These are phyloP conservation scores for Leucosticte australis DNA, from an alignment of 2,113 vertebrate genomes.

Conservation along the genomic window DNA sequence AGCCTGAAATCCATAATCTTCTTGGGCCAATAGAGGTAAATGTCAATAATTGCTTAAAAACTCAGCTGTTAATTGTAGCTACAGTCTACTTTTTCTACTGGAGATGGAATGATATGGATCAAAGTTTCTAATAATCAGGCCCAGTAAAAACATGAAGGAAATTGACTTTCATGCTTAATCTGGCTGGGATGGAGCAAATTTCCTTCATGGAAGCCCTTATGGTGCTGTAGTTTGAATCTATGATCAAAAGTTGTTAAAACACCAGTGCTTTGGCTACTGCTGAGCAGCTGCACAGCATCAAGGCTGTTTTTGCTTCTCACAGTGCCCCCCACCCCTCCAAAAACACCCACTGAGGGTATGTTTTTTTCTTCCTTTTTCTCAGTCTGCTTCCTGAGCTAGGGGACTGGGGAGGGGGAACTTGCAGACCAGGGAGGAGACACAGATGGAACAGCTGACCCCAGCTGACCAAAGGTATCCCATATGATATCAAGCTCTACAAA, in stretches of 20 bases:
- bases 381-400: background rate
- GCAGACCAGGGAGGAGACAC: background rate
- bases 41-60: background rate
- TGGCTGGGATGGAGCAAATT: background rate
- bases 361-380: background rate
- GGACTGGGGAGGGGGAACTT: background rate
- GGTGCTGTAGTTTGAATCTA: background rate
- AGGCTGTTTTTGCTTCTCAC: background rate
- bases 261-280: background rate
- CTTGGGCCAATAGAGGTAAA: background rate
- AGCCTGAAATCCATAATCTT: background rate
- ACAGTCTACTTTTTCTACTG: background rate
- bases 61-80: background rate
- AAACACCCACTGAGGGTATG: background rate
- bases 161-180: background rate
- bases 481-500: background rate
- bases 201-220: background rate
- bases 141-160: background rate
- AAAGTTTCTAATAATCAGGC: background rate
- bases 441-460: background rate
- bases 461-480: background rate
- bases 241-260: background rate
- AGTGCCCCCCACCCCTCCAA: fast-evolving
- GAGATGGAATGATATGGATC: background rate
- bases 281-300: background rate